A percentile compares a stretch with the other conserved stretches of the same genome.
Evolutionary conservation across 1,140 invertebrate genomes (phyloP).

Genomic region (Agrypnia vestita): DNA sequence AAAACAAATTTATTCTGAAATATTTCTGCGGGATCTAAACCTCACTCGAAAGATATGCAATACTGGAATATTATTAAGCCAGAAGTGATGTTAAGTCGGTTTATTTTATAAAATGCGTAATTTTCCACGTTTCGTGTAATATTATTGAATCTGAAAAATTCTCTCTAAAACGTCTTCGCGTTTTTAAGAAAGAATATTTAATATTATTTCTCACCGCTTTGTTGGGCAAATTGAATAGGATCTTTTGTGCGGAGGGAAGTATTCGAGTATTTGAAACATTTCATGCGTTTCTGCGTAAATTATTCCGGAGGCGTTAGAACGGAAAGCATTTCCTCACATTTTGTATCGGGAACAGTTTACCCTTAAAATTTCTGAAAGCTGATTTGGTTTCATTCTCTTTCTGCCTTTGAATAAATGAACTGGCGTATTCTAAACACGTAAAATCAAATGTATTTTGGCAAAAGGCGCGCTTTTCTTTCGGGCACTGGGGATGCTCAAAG

Average conservation of each 20-base stretch:
- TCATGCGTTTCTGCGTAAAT: constrained; percentile 57
- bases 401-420: constrained; percentile 44
- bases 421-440: constrained; percentile 43
- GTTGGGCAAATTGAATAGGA: constrained; percentile 57
- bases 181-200: constrained; percentile 42
- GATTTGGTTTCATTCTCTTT: constrained; percentile 43
- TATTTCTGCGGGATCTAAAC: not conserved
- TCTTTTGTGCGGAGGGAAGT: constrained; percentile 19
- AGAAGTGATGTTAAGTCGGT: not conserved
- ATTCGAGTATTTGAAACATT: constrained; percentile 52
- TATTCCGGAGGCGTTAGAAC: constrained; percentile 50
- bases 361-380: constrained; percentile 45
- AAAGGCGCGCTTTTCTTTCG: constrained; percentile 29
- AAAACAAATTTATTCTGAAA: constrained; percentile 13
- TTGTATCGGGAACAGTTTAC: constrained; percentile 44
- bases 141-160: constrained; percentile 42
- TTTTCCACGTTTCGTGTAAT: constrained; percentile 22
- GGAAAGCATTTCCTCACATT: constrained; percentile 44
- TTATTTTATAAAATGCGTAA: not conserved
- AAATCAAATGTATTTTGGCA: constrained; percentile 43
- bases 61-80: not conserved
- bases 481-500: not conserved
- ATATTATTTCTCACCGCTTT: constrained; percentile 56
- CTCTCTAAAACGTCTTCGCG: constrained; percentile 16
- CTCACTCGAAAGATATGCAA: not conserved